phyloP scores from a whole-genome alignment of 1,140 invertebrate species.

The Thereuonema tuberculata region DNA sequence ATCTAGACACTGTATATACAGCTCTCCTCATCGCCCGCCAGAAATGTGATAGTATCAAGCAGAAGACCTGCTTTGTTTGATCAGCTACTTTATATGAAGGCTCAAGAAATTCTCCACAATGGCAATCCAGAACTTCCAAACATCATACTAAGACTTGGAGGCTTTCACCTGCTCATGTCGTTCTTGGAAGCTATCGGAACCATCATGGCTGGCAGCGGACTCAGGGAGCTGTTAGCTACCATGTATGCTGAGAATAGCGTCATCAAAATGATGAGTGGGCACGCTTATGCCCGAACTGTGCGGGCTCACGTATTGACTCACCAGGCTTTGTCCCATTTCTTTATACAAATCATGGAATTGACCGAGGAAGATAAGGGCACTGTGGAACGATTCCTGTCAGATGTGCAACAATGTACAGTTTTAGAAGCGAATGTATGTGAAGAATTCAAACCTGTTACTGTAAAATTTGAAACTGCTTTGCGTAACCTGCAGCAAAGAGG shows the following conservation, averaged over 20 bases:
- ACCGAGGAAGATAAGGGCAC: neutral
- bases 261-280: constrained; percentile 16
- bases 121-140: neutral
- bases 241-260: constrained; percentile 9
- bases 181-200: constrained; percentile 1
- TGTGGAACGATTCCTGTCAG: neutral
- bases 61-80: constrained; percentile 25
- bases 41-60: constrained; percentile 9
- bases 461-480: no score
- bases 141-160: constrained; percentile 17
- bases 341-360: no score
- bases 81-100: constrained; percentile 26
- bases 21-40: constrained; percentile 9
- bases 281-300: constrained; percentile 14
- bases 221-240: constrained; percentile 9
- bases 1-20: constrained; percentile 21
- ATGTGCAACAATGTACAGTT: no score
- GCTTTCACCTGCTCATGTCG: constrained; percentile 14
- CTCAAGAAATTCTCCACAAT: constrained; percentile 16
- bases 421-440: no score
- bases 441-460: no score
- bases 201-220: constrained; percentile 6
- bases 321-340: neutral
- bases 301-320: constrained; percentile 14
- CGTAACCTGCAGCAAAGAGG: no score